These are phyloP conservation scores for Microtus oregoni DNA, from an alignment of 2,113 vertebrate species.

Conservation along the genomic window DNA sequence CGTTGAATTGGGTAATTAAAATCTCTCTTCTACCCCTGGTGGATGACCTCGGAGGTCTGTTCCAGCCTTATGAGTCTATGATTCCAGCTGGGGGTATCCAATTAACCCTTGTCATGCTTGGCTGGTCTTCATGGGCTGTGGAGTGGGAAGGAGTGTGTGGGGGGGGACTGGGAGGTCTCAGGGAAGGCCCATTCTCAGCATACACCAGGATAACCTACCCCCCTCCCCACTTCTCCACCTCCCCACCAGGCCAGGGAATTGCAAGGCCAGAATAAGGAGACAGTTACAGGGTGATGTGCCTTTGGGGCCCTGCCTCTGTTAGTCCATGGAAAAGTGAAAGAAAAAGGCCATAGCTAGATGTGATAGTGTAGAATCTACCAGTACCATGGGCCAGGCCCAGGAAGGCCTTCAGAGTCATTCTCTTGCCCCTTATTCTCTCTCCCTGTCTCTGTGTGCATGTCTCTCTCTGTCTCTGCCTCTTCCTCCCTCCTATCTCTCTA, in stretches of 20 bases:
- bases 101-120: constrained; percentile 78
- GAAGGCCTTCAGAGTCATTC: not conserved
- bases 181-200: constrained; percentile 32
- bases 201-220: not conserved
- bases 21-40: constrained; percentile 65
- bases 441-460: not conserved
- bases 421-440: not conserved
- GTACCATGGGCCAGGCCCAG: not conserved
- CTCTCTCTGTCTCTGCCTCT: not conserved
- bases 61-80: constrained; percentile 76
- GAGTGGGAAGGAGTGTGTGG: constrained; percentile 50
- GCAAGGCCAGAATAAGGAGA: constrained; percentile 38
- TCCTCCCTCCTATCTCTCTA: not conserved
- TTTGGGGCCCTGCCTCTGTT: constrained; percentile 1
- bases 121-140: constrained; percentile 52
- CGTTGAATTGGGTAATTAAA: constrained; percentile 71
- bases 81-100: constrained; percentile 76
- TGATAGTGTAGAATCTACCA: not conserved
- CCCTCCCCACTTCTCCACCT: not conserved
- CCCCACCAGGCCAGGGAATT: not conserved
- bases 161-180: not conserved
- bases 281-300: not conserved
- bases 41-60: constrained; percentile 67
- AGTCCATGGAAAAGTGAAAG: not conserved
- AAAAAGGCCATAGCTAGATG: not conserved